phyloP scores from a whole-genome alignment of 2,113 vertebrate species.

The Puntigrus tetrazona region DNA sequence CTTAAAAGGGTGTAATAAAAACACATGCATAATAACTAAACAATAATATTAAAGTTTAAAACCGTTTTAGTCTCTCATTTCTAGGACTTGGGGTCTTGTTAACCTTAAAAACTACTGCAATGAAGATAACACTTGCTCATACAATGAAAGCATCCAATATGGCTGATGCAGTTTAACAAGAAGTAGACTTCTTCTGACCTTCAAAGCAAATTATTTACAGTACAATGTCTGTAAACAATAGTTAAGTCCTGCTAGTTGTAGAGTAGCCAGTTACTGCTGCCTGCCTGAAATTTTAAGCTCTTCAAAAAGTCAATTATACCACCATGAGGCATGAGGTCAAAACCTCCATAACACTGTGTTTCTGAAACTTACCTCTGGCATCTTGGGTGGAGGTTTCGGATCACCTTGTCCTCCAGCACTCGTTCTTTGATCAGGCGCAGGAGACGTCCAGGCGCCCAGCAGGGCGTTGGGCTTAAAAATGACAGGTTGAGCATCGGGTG shows the following conservation, averaged over 20 bases:
- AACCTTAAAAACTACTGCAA: not conserved
- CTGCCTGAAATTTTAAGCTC: not conserved
- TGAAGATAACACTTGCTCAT: not conserved
- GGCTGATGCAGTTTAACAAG: not conserved
- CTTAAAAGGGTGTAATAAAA: not conserved
- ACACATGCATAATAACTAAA: not conserved
- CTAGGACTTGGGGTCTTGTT: not conserved
- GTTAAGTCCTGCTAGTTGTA: not conserved
- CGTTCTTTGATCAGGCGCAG: slow-evolving; percentile 88
- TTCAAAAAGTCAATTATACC: not conserved
- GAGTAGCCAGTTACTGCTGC: not conserved
- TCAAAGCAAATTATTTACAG: not conserved
- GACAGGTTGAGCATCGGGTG: slow-evolving; percentile 77
- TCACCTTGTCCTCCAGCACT: slow-evolving; percentile 80
- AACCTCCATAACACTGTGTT: not conserved
- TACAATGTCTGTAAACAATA: not conserved
- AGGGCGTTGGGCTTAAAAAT: slow-evolving; percentile 90
- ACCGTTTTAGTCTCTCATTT: not conserved
- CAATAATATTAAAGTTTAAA: not conserved
- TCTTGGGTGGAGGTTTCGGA: slow-evolving; percentile 79
- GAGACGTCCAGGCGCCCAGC: slow-evolving; percentile 86
- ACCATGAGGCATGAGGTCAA: not conserved
- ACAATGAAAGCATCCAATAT: not conserved
- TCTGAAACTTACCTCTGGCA: slow-evolving; percentile 86
- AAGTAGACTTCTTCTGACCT: not conserved